Evolutionary conservation across 2,888 invertebrate genomes (phyloP).

Genomic region (Lasiommata megera): DNA sequence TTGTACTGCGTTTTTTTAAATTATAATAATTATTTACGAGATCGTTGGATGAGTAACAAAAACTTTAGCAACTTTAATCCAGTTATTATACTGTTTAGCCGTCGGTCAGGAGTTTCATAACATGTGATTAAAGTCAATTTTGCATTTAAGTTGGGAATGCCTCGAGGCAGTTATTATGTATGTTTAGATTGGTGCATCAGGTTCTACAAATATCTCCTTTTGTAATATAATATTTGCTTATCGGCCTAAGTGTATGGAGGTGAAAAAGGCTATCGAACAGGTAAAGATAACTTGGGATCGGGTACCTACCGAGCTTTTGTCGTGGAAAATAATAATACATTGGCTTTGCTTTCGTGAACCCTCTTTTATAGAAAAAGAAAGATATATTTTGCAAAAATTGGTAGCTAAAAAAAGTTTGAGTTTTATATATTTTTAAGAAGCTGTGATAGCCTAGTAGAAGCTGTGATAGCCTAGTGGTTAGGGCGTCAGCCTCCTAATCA

Average conservation of each 20-base stretch:
- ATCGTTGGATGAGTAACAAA: slow-evolving; percentile 10
- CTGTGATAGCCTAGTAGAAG: too few relatives aligned
- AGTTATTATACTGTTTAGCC: neutral
- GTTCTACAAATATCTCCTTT: neutral
- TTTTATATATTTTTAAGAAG: too few relatives aligned
- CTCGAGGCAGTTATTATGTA: neutral
- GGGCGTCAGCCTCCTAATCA: too few relatives aligned
- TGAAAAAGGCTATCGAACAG: slow-evolving; percentile 13
- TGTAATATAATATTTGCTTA: slow-evolving; percentile 11
- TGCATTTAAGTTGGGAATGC: neutral
- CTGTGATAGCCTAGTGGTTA: too few relatives aligned
- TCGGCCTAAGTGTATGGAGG: slow-evolving; percentile 3
- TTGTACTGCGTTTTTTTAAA: slow-evolving; percentile 10
- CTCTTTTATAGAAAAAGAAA: neutral
- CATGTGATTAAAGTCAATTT: slow-evolving; percentile 4
- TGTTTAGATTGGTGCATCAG: neutral
- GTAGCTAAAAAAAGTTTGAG: too few relatives aligned
- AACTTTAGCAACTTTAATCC: neutral
- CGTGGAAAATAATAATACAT: slow-evolving; percentile 13
- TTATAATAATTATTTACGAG: slow-evolving; percentile 9
- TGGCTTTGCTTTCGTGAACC: slow-evolving; percentile 4
- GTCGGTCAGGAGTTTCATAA: neutral
- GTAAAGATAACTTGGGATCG: slow-evolving; percentile 16
- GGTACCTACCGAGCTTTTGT: slow-evolving; percentile 9
- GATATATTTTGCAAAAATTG: neutral